phyloP scores from a whole-genome alignment of 2,797 vertebrate genomes.

The Oreochromis mossambicus region DNA sequence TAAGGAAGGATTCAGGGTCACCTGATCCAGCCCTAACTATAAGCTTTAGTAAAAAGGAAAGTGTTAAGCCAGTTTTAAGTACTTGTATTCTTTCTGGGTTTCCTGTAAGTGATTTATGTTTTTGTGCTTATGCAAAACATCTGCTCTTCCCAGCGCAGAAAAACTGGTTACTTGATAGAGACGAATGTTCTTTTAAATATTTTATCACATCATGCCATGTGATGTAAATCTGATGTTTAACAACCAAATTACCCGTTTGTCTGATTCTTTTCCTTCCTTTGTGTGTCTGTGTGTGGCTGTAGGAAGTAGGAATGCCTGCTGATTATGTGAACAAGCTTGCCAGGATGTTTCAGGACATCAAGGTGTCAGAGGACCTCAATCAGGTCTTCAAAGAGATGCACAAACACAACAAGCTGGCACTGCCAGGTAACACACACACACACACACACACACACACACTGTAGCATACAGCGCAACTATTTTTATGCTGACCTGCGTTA shows the following conservation, averaged over 20 bases:
- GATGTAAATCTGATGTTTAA: neutral
- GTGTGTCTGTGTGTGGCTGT: neutral
- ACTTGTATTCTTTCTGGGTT: accelerated
- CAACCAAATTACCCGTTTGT: accelerated
- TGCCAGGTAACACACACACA: constrained; percentile 81
- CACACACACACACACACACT: neutral
- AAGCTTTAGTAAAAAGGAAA: neutral
- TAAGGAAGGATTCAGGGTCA: neutral
- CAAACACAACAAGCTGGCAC: constrained; percentile 96
- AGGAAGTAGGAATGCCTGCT: constrained; percentile 98
- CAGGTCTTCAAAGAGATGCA: constrained; percentile 99
- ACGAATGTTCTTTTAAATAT: neutral
- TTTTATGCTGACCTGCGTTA: accelerated
- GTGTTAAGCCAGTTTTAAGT: accelerated
- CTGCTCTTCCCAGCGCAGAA: neutral
- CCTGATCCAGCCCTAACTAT: neutral
- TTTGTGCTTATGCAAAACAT: neutral
- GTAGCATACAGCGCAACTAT: neutral
- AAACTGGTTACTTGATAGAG: neutral
- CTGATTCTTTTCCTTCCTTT: neutral
- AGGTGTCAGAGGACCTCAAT: constrained; percentile 97
- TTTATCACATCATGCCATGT: neutral
- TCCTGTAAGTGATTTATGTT: neutral
- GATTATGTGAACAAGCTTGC: constrained; percentile 98
- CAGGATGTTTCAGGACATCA: constrained; percentile 98